A percentile compares a stretch with the other conserved stretches of the same genome.
These are phyloP conservation scores for Ophioderma brevispina DNA, from an alignment of 35 echinoderm and acorn worm genomes.

Conservation along the genomic window DNA sequence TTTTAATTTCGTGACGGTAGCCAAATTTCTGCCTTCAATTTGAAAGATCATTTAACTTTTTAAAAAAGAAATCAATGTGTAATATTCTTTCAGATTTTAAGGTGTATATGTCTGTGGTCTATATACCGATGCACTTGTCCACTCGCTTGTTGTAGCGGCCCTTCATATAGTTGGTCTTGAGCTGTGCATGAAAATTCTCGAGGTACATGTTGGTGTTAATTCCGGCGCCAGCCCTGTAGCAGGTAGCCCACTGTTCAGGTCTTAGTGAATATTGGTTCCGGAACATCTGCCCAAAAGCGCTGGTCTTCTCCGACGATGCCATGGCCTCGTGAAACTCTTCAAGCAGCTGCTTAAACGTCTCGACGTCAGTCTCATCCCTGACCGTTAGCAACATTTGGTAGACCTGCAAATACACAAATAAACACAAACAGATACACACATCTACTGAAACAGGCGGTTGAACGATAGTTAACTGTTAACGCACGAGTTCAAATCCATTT, in stretches of 20 bases:
- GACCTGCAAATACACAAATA: neutral
- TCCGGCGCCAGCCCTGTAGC: neutral
- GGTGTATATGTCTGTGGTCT: too few species aligned
- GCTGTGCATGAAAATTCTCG: constrained; percentile 5
- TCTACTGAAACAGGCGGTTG: neutral
- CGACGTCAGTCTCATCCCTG: neutral
- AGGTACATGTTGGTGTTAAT: constrained; percentile 16
- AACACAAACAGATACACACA: too few species aligned
- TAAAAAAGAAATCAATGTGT: too few species aligned
- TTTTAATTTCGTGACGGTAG: too few species aligned
- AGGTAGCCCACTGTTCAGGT: constrained; percentile 19
- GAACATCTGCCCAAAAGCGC: neutral
- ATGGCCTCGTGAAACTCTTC: neutral
- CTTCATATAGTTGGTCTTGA: neutral
- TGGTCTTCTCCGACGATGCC: neutral
- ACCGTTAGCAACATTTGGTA: constrained; percentile 10
- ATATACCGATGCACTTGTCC: constrained; percentile 18
- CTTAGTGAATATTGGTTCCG: neutral
- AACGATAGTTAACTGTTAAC: neutral
- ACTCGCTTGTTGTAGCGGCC: constrained; percentile 32
- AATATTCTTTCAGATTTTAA: too few species aligned
- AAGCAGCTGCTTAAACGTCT: neutral
- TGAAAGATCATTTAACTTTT: too few species aligned
- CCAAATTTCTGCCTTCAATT: too few species aligned
- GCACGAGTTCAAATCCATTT: too few species aligned